These are phyloP conservation scores for Calliopum simillimum DNA, from an alignment of 2,888 invertebrate genomes.

Conservation along the genomic window DNA sequence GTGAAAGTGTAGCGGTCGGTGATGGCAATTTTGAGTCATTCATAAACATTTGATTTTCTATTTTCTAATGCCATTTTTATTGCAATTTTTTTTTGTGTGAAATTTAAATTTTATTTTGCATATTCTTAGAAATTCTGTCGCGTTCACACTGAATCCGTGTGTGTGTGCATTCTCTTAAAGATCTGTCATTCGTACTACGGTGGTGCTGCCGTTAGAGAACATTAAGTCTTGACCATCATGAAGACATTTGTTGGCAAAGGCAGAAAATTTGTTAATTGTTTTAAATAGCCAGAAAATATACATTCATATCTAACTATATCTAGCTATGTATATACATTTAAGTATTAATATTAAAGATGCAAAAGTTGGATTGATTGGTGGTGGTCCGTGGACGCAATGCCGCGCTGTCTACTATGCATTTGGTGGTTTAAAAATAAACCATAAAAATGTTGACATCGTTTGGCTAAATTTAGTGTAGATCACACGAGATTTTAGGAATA, in stretches of 20 bases:
- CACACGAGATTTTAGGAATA: too few relatives aligned
- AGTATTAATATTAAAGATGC: too few relatives aligned
- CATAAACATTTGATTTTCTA: constrained; percentile 22
- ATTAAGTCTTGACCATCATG: too few relatives aligned
- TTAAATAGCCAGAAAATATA: constrained; percentile 1
- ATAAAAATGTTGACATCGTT: constrained; percentile 13
- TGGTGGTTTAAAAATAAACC: not conserved
- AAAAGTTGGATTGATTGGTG: too few relatives aligned
- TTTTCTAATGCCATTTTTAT: constrained; percentile 15
- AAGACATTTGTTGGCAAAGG: not conserved
- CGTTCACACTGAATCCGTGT: not conserved
- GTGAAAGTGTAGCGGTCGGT: not conserved
- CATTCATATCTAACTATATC: too few relatives aligned
- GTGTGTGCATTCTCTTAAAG: not conserved
- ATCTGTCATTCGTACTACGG: constrained; percentile 8
- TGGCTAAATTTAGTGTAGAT: not conserved
- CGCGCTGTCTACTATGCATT: too few relatives aligned
- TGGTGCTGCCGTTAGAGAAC: too few relatives aligned
- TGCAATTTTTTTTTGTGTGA: constrained; percentile 3
- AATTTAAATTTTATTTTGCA: not conserved
- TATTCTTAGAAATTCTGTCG: constrained; percentile 19
- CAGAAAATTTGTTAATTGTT: constrained; percentile 25
- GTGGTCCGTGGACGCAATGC: too few relatives aligned
- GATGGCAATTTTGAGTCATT: constrained; percentile 21
- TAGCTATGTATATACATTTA: too few relatives aligned